phyloP scores from a whole-genome alignment of 2,888 invertebrate genomes.

The Balanococcus diminutus region DNA sequence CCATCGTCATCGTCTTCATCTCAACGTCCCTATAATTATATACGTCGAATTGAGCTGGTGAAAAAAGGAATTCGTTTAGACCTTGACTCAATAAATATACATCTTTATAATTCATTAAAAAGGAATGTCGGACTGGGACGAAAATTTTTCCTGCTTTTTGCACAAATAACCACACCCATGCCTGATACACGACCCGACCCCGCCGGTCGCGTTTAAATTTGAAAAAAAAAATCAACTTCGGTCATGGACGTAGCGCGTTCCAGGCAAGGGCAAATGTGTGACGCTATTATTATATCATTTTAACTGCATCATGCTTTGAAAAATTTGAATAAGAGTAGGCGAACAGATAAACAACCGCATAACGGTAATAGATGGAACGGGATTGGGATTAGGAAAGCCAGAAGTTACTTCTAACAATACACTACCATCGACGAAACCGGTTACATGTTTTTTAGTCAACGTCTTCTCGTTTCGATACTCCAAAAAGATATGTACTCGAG shows the following conservation, averaged over 20 bases:
- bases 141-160: constrained; percentile 15
- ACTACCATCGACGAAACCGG: constrained; percentile 22
- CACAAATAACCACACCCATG: constrained; percentile 17
- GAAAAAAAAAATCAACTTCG: neutral
- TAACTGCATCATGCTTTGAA: constrained; percentile 32
- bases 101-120: neutral
- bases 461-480: constrained; percentile 19
- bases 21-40: neutral
- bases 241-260: constrained; percentile 34
- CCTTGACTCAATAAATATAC: constrained; percentile 22
- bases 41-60: neutral
- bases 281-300: constrained; percentile 28
- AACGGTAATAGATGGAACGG: constrained; percentile 43
- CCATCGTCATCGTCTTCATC: neutral
- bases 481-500: constrained; percentile 11
- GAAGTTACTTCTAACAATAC: constrained; percentile 23
- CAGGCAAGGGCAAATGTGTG: constrained; percentile 35
- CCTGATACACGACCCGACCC: neutral
- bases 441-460: constrained; percentile 27
- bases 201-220: neutral
- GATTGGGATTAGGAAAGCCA: constrained; percentile 33
- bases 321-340: constrained; percentile 46
- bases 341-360: constrained; percentile 38
- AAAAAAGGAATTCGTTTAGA: constrained; percentile 4
- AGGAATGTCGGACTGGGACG: constrained; percentile 4